Evolutionary conservation across 2,797 vertebrate species (phyloP), one percentile per base, ranked within the genome.

Genomic region (Crocidura indochinensis): DNA sequence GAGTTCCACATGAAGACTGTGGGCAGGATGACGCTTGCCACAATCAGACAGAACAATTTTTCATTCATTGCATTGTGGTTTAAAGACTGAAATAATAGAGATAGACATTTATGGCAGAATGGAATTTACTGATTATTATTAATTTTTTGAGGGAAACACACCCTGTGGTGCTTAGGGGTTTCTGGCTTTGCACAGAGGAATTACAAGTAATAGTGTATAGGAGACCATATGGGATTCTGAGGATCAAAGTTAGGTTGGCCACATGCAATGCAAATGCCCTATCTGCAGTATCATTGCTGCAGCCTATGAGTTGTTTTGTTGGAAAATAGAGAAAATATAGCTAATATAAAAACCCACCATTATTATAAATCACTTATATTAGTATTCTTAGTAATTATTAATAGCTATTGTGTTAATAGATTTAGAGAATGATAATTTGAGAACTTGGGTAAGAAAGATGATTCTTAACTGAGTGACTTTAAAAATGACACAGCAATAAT

Each of bases 1-100:
- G 93, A 96, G 93, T 94, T 90, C 60, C 85, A 81, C 86, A 92
- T 73, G 60, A 94, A 89, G 86, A 92, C 69, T 96, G 4, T 92
- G 96, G 84, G n/a, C 75, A 92, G 86, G 83, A n/a, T 22, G 56
- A 96, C 97, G 96, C 92, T 88, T 79, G 60, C 90, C 87, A 94
- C 94, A 95, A n/a, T 92, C 91, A 79, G 94, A 95, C 72, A 91
- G 75, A 95, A 75, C 96, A 97, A 96, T 96, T 96, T 96, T 94
- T 96, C 76, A 81, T 97, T 97, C 95, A 95, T 91, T 96, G 94
- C 94, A 7, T 11, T 84, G 97, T 84, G 92, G 81, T 91, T 95
- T 95, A 90, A 93, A 44, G 77, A 96, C 72, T 96, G 95, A 94
- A 96, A 93, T 77, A 89, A 74, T 20, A 92, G 69, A 88, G 88